phyloP scores from a whole-genome alignment of 2,888 invertebrate genomes.

The Troides aeacus region DNA sequence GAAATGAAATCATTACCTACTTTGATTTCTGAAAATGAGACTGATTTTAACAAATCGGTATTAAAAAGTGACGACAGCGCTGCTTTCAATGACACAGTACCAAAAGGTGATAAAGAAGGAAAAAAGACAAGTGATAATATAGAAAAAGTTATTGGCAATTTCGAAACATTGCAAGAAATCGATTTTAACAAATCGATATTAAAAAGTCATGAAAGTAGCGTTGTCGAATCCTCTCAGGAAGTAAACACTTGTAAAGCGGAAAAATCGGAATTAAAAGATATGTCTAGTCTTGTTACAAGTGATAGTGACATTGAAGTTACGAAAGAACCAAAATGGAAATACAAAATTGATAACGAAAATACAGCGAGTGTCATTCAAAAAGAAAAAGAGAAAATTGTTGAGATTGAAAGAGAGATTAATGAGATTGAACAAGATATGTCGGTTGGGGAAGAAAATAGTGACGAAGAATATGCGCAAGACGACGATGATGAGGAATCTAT shows the following conservation, averaged over 20 bases:
- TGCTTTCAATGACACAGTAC: conserved; percentile 40
- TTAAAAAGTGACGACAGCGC: conserved; percentile 38
- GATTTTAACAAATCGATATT: conserved; percentile 59
- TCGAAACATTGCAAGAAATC: conserved; percentile 49
- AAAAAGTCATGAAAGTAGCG: conserved; percentile 52
- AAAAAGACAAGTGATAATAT: conserved; percentile 35
- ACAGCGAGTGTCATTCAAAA: conserved; percentile 55
- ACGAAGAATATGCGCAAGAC: conserved; percentile 36
- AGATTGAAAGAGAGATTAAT: conserved; percentile 70
- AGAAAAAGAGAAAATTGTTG: conserved; percentile 65
- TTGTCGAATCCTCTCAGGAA: conserved; percentile 43
- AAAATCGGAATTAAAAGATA: conserved; percentile 23
- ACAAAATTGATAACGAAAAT: conserved; percentile 33
- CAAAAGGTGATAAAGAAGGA: conserved; percentile 35
- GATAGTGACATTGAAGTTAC: conserved; percentile 64
- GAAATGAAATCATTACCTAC: conserved; percentile 48
- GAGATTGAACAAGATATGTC: conserved; percentile 68
- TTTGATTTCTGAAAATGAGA: conserved; percentile 55
- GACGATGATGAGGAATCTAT: conserved; percentile 36
- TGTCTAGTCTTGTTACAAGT: conserved; percentile 64
- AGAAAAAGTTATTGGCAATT: conserved; percentile 41
- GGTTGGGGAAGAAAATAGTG: conserved; percentile 43
- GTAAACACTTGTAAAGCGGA: conserved; percentile 34
- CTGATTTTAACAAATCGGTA: conserved; percentile 59
- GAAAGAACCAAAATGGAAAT: conserved; percentile 39